These are phyloP conservation scores for Doris montereyensis DNA, from an alignment of 2,888 invertebrate genomes.

Conservation along the genomic window DNA sequence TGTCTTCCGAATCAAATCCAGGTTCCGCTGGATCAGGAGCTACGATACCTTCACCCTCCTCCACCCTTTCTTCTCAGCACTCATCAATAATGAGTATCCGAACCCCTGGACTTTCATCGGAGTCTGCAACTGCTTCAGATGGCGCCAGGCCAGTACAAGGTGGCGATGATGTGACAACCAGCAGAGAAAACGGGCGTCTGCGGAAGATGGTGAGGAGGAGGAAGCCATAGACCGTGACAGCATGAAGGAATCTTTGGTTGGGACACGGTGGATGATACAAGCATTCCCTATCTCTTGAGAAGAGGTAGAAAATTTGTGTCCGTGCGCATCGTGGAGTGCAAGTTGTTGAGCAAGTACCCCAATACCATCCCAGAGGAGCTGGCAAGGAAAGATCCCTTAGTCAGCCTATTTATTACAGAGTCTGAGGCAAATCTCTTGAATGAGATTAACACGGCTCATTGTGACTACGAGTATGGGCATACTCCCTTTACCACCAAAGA, in stretches of 20 bases:
- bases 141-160: neutral
- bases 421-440: constrained; percentile 90
- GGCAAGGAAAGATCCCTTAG: constrained; percentile 89
- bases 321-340: constrained; percentile 94
- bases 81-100: too few species aligned
- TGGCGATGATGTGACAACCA: neutral
- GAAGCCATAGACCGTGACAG: constrained; percentile 58
- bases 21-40: too few species aligned
- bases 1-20: too few species aligned
- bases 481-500: constrained; percentile 91
- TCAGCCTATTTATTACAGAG: constrained; percentile 93
- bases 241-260: constrained; percentile 84
- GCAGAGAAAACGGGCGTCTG: constrained; percentile 8
- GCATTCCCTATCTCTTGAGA: constrained; percentile 88
- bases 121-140: neutral
- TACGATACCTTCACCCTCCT: too few species aligned
- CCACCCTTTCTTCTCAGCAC: too few species aligned
- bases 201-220: constrained; percentile 29
- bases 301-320: constrained; percentile 89
- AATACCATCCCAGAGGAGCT: constrained; percentile 82
- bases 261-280: constrained; percentile 84
- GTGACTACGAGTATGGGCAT: constrained; percentile 90
- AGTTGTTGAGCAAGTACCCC: constrained; percentile 76
- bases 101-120: neutral
- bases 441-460: constrained; percentile 93